Evolutionary conservation across 1,140 invertebrate genomes (phyloP).

Genomic region (Zaprionus inermis): DNA sequence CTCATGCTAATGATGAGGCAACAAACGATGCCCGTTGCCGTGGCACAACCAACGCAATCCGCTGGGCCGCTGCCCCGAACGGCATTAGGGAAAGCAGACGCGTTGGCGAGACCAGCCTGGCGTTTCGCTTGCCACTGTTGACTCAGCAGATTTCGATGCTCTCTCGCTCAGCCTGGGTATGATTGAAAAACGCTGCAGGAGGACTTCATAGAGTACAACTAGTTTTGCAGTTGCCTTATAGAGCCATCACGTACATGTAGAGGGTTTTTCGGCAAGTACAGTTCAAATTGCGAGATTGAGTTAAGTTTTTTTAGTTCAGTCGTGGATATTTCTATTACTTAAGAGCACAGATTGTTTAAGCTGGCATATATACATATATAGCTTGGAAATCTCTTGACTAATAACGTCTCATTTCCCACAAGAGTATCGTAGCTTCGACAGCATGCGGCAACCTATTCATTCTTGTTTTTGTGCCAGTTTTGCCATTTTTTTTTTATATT

Average conservation of each 20-base stretch:
- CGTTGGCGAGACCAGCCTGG: constrained; percentile 28
- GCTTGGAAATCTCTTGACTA: not conserved
- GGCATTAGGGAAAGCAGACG: constrained; percentile 36
- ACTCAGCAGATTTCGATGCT: constrained; percentile 66
- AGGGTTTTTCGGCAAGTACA: not conserved
- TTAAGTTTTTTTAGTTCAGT: not conserved
- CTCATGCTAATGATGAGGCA: constrained; percentile 76
- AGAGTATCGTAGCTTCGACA: not conserved
- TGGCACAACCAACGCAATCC: constrained; percentile 28
- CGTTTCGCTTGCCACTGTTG: constrained; percentile 45
- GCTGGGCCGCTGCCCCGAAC: constrained; percentile 37
- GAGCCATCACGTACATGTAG: not conserved
- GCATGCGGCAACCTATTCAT: not conserved
- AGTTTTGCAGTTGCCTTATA: not conserved
- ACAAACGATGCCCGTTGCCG: constrained; percentile 19
- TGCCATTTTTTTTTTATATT: constrained; percentile 23
- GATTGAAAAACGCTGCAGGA: not conserved
- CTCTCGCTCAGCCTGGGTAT: not conserved
- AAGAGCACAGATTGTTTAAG: too few species aligned
- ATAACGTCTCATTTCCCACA: not conserved
- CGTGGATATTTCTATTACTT: too few species aligned
- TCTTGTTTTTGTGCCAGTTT: constrained; percentile 6
- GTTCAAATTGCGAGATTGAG: not conserved
- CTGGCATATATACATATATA: too few species aligned
- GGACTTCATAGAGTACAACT: not conserved